phyloP scores from a whole-genome alignment of 1,140 invertebrate genomes.

The Bicyclus anynana region DNA sequence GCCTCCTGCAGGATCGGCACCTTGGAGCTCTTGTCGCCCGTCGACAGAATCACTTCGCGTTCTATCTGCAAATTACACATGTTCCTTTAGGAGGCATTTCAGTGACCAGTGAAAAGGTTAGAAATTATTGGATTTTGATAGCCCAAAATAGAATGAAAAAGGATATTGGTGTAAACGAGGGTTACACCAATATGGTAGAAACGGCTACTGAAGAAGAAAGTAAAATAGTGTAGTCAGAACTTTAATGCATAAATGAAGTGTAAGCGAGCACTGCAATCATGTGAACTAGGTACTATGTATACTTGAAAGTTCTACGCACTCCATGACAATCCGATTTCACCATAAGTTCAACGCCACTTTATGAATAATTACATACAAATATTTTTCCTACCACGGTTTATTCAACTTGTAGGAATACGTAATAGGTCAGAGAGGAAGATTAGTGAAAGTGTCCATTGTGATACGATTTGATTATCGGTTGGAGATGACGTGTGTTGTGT shows the following conservation, averaged over 20 bases:
- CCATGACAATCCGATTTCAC: neutral
- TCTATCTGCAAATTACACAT: constrained; percentile 86
- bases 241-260: no score
- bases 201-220: no score
- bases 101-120: no score
- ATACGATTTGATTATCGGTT: neutral
- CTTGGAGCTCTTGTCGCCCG: constrained; percentile 85
- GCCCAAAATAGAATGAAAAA: no score
- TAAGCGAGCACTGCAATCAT: no score
- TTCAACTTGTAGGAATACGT: neutral
- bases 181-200: no score
- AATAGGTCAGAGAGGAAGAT: neutral
- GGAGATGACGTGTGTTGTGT: neutral
- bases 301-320: neutral
- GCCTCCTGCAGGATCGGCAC: constrained; percentile 86
- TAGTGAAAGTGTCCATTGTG: neutral
- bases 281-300: no score
- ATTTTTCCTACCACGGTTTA: neutral
- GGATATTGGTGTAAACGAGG: no score
- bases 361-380: neutral
- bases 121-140: no score
- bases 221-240: no score
- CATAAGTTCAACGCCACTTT: neutral
- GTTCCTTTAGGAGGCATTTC: no score
- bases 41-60: constrained; percentile 83